Evolutionary conservation across 2,797 vertebrate genomes (phyloP), one percentile per base, ranked within the genome.

Genomic region (Ciconia nigra): DNA sequence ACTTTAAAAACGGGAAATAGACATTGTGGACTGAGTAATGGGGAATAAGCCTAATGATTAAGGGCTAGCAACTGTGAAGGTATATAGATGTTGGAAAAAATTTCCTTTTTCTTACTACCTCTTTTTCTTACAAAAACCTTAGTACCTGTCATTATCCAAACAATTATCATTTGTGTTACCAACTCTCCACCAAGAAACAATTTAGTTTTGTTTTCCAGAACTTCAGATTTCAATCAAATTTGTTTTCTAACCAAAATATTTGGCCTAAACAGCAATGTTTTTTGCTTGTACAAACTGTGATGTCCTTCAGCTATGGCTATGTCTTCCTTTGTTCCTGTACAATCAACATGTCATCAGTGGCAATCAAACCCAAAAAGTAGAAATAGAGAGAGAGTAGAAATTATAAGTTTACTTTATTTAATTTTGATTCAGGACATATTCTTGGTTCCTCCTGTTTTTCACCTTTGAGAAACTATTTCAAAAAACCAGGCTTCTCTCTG

Each of bases 141-240:
- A 51, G 11, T 72, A 29, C 3, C 16, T 37, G 9, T 47, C n/a
- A 47, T 31, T 67, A 22, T 44, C 11, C 19, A 86, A 72, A 42
- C 0, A 54, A 2, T 21, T 51, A 7, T 7, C 0, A 25, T 39
- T 63, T 47, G 7, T 66, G 6, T 66, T 81, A 25, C 28, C 2
- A 3, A 52, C 7, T 57, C 7, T 52, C 10, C n/a, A 58, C 1
- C 3, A 83, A 66, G 29, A 78, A 87, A 20, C 2, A 17, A 35
- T 35, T 37, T 18, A 4, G 13, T 33, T 78, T 82, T 59, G 2
- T 71, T 91, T 84, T 72, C 44, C 7, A 79, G 41, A 87, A 37
- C 21, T 57, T 70, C 13, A 41, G 10, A 55, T 85, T 79, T 82
- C 14, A 49, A 54, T 7, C 1, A 80, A 33, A 83, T 59, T 62